Conservation (phyloP, 2,797 vertebrate genomes). For the Falco columbarius region DNA sequence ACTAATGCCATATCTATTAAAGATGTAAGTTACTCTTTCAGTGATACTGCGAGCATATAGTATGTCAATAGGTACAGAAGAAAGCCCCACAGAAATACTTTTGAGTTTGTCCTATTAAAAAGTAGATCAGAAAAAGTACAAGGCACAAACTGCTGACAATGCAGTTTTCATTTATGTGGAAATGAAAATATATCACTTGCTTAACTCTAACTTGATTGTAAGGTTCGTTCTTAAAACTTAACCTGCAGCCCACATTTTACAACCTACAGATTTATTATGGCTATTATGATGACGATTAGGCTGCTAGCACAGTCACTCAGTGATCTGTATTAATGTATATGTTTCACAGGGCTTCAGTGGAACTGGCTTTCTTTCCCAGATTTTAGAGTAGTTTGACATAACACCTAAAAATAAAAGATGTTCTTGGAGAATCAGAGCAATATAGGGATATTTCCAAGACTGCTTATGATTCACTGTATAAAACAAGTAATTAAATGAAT, state of each 20-base stretch:
- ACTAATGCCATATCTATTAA: slow-evolving; percentile 72
- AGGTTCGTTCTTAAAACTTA: neutral
- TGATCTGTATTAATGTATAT: neutral
- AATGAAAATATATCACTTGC: neutral
- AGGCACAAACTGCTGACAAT: neutral
- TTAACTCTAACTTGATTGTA: neutral
- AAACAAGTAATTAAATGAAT: neutral
- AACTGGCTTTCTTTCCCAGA: neutral
- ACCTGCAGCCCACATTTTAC: neutral
- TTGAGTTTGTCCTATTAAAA: neutral
- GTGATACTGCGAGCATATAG: neutral
- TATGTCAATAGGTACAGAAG: neutral
- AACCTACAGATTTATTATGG: neutral
- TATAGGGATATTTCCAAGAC: neutral
- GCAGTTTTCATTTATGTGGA: neutral
- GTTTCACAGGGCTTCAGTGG: neutral
- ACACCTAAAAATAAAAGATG: neutral
- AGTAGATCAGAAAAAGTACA: neutral
- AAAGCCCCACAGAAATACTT: neutral
- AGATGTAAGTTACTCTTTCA: slow-evolving; percentile 73
- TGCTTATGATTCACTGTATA: neutral
- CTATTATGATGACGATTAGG: neutral
- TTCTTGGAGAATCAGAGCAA: neutral
- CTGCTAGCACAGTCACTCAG: neutral
- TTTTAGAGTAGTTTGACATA: neutral